Conservation (phyloP, 37 sponge, comb jelly and placozoan genomes). For the Oscarella lobularis region DNA sequence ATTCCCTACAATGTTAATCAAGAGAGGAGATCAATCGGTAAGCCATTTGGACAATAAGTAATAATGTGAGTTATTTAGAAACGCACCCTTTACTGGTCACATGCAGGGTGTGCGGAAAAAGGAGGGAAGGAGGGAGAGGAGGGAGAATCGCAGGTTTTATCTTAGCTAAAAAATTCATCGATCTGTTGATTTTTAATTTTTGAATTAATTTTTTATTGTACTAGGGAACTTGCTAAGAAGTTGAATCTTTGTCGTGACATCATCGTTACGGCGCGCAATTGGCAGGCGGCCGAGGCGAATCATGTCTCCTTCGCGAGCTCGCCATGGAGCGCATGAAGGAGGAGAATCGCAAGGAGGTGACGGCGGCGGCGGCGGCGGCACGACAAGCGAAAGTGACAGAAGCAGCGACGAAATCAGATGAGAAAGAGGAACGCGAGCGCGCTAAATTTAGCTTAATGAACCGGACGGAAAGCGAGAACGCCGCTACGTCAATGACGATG, state of each 20-base stretch:
- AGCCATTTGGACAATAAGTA: too few species aligned
- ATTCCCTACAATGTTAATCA: too few species aligned
- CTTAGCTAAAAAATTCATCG: too few species aligned
- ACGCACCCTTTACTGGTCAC: too few species aligned
- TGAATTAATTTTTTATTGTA: too few species aligned
- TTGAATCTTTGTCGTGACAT: slow-evolving; percentile 70
- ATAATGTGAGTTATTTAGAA: too few species aligned
- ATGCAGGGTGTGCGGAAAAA: too few species aligned
- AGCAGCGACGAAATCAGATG: slow-evolving; percentile 32
- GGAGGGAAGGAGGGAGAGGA: too few species aligned
- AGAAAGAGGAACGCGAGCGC: slow-evolving; percentile 1
- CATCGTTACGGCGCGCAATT: slow-evolving; percentile 67
- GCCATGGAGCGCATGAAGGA: slow-evolving; percentile 76
- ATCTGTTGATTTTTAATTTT: too few species aligned
- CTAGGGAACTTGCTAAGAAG: slow-evolving; percentile 48
- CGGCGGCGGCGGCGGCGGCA: slow-evolving; percentile 72
- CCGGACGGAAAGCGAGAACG: neutral
- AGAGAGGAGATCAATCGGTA: too few species aligned
- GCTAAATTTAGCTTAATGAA: neutral
- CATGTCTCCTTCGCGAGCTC: slow-evolving; percentile 73
- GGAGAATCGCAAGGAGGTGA: slow-evolving; percentile 64
- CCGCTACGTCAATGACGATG: too few species aligned
- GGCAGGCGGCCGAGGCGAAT: slow-evolving; percentile 85
- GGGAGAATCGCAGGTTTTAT: too few species aligned
- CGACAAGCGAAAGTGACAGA: slow-evolving; percentile 72